Evolutionary conservation across 30 jellyfish, hydroid and myxozoan species (phyloP).

Genomic region (Sanderia malayensis): DNA sequence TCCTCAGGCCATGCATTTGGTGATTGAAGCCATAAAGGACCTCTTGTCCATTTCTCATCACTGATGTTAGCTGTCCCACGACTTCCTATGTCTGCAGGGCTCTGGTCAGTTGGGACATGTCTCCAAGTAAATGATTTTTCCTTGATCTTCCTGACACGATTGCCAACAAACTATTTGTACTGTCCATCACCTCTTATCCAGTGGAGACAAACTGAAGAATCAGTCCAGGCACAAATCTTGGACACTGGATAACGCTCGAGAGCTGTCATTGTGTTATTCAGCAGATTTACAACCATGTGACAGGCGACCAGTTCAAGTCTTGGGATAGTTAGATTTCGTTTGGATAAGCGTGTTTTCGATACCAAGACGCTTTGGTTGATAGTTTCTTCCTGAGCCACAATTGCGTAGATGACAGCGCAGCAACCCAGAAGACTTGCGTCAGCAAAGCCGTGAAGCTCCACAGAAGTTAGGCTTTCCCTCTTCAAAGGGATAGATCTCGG

Average conservation of each 20-base stretch:
- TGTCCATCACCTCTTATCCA: constrained; percentile 34
- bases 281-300: constrained; percentile 51
- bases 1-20: constrained; percentile 1
- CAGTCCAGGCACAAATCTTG: constrained; percentile 52
- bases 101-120: constrained; percentile 14
- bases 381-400: constrained; percentile 47
- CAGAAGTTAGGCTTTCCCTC: constrained; percentile 6
- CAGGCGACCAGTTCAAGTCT: constrained; percentile 66
- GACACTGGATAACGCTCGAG: constrained; percentile 16
- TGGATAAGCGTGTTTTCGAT: constrained; percentile 53
- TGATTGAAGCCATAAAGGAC: constrained; percentile 23
- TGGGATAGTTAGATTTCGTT: constrained; percentile 65
- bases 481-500: constrained; percentile 58
- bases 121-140: constrained; percentile 38
- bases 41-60: neutral
- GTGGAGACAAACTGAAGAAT: constrained; percentile 65
- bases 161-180: constrained; percentile 30
- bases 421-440: constrained; percentile 75
- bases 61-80: constrained; percentile 6
- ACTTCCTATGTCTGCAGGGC: constrained; percentile 9
- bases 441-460: constrained; percentile 69
- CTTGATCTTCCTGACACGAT: constrained; percentile 27
- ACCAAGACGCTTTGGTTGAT: constrained; percentile 35
- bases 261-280: constrained; percentile 39
- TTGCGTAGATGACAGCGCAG: constrained; percentile 53